Conservation (phyloP, 2,797 vertebrate species). For the Esox masquinongy region DNA sequence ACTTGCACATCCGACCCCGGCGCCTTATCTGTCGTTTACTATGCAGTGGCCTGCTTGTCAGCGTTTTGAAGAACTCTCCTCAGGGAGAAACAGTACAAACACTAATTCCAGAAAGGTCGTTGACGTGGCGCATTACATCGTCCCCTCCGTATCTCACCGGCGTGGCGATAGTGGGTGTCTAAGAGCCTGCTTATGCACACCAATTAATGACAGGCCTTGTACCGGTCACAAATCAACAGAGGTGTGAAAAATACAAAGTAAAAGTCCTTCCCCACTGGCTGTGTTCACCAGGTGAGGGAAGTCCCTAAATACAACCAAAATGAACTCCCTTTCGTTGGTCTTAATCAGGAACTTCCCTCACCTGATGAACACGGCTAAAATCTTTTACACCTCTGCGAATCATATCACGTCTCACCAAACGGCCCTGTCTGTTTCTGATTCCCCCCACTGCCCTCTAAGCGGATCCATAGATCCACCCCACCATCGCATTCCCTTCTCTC, state of each 20-base stretch:
- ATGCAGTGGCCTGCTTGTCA: background rate
- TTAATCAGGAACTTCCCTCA: too few relatives aligned
- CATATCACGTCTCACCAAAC: slow-evolving; percentile 73
- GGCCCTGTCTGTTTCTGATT: slow-evolving; percentile 56
- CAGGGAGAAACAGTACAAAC: slow-evolving; percentile 16
- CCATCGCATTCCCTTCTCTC: background rate
- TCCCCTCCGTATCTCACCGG: slow-evolving; percentile 50
- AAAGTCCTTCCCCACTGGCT: too few relatives aligned
- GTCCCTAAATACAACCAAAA: too few relatives aligned
- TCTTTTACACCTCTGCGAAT: slow-evolving; percentile 36
- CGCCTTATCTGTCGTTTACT: background rate
- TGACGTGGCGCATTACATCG: slow-evolving; percentile 54
- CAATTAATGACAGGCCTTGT: slow-evolving; percentile 66
- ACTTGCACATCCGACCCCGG: background rate
- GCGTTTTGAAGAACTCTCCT: background rate
- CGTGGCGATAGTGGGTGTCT: slow-evolving; percentile 65
- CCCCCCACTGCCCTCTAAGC: slow-evolving; percentile 2
- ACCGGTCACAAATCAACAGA: slow-evolving; percentile 70
- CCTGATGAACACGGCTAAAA: too few relatives aligned
- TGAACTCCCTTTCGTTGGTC: too few relatives aligned
- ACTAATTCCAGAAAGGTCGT: slow-evolving; percentile 67
- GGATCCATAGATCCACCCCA: background rate
- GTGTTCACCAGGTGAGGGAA: too few relatives aligned
- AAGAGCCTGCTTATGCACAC: slow-evolving; percentile 60
- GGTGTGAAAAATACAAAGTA: too few relatives aligned